These are phyloP conservation scores for Aquatica leii DNA, from an alignment of 2,888 invertebrate genomes.

Conservation along the genomic window DNA sequence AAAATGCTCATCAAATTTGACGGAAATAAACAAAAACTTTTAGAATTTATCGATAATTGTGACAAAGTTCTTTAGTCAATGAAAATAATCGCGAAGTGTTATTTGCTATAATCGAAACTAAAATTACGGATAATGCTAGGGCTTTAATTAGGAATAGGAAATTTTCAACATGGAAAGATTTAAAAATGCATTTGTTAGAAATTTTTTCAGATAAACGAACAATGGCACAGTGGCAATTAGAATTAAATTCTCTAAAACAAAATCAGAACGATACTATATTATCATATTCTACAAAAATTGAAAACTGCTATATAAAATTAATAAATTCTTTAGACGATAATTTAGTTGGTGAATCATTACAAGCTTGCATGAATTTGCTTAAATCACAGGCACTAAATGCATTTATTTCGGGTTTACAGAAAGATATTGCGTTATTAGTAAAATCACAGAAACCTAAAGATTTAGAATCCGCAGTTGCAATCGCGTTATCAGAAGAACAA, in stretches of 20 bases:
- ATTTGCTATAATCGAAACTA: slow-evolving; percentile 18
- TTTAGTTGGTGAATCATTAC: slow-evolving; percentile 30
- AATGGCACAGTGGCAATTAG: slow-evolving; percentile 17
- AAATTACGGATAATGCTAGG: slow-evolving; percentile 22
- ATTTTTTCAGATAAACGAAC: slow-evolving; percentile 17
- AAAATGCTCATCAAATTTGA: not conserved
- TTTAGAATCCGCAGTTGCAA: no score
- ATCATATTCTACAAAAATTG: slow-evolving; percentile 44
- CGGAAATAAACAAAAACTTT: not conserved
- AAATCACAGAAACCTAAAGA: slow-evolving; percentile 38
- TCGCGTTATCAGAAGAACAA: no score
- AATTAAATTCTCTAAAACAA: slow-evolving; percentile 17
- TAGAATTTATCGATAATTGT: slow-evolving; percentile 1
- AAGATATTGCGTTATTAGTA: slow-evolving; percentile 46
- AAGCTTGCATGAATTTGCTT: slow-evolving; percentile 43
- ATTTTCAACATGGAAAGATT: slow-evolving; percentile 11
- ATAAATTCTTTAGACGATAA: slow-evolving; percentile 42
- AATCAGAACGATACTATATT: slow-evolving; percentile 15
- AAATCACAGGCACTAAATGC: slow-evolving; percentile 44
- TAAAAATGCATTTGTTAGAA: slow-evolving; percentile 20
- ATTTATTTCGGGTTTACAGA: slow-evolving; percentile 47
- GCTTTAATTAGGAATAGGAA: slow-evolving; percentile 18
- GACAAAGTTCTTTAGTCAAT: not conserved
- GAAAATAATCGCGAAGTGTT: not conserved
- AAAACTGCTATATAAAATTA: slow-evolving; percentile 48